Evolutionary conservation across 2,888 invertebrate genomes (phyloP).

Genomic region (Spicauda simplicius): DNA sequence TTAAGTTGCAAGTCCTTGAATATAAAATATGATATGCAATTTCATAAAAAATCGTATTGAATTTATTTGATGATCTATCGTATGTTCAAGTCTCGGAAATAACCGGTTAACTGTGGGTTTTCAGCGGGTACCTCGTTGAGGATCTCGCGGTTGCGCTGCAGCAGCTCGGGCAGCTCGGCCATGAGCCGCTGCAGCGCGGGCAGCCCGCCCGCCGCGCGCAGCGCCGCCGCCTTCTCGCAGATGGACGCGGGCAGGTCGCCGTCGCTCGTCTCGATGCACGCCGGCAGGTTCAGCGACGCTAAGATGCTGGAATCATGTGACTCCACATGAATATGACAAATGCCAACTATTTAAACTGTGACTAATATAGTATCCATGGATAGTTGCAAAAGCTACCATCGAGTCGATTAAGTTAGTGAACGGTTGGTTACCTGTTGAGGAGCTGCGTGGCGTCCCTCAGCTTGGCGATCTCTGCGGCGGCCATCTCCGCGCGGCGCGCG

Average conservation of each 20-base stretch:
- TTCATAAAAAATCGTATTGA: too few species aligned
- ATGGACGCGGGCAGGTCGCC: constrained; percentile 94
- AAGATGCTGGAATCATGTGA: constrained; percentile 83
- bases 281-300: constrained; percentile 97
- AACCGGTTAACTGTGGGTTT: too few species aligned
- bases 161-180: constrained; percentile 94
- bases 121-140: constrained; percentile 91
- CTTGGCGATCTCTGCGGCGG: constrained; percentile 93
- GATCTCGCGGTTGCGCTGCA: constrained; percentile 95
- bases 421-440: constrained; percentile 88
- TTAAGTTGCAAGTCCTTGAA: too few species aligned
- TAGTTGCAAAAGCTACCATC: too few species aligned
- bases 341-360: too few species aligned
- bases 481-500: constrained; percentile 93
- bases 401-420: too few species aligned
- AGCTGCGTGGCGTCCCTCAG: constrained; percentile 96
- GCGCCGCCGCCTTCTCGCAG: constrained; percentile 91
- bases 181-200: constrained; percentile 89
- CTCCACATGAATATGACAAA: too few species aligned
- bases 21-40: too few species aligned
- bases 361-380: too few species aligned
- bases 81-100: too few species aligned
- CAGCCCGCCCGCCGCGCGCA: constrained; percentile 92
- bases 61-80: too few species aligned
- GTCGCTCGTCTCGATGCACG: constrained; percentile 94